Conservation (phyloP, 2,888 invertebrate species). For the Palloptera scutellata region DNA sequence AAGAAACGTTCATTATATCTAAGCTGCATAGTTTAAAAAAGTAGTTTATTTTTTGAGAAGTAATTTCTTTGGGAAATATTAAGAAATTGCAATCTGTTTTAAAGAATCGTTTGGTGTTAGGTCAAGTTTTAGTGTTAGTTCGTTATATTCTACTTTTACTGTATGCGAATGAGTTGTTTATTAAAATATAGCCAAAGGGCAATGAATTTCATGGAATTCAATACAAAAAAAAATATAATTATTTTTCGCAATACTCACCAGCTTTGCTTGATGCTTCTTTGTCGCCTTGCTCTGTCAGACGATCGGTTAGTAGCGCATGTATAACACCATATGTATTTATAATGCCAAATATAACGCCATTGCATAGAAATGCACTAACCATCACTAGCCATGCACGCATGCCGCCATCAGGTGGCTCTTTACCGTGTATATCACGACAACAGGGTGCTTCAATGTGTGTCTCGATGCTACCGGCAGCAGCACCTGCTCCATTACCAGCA, state of each 20-base stretch:
- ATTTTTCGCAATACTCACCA: slow-evolving; percentile 69
- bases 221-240: too few relatives aligned
- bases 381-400: slow-evolving; percentile 82
- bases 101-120: too few relatives aligned
- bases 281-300: slow-evolving; percentile 71
- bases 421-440: slow-evolving; percentile 55
- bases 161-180: too few relatives aligned
- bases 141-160: too few relatives aligned
- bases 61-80: too few relatives aligned
- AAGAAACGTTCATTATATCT: too few relatives aligned
- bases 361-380: slow-evolving; percentile 85
- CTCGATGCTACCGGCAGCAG: slow-evolving; percentile 29
- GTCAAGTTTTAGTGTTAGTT: too few relatives aligned
- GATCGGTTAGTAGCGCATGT: slow-evolving; percentile 73
- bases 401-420: slow-evolving; percentile 74
- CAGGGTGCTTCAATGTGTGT: slow-evolving; percentile 55
- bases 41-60: too few relatives aligned
- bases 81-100: too few relatives aligned
- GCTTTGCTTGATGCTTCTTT: slow-evolving; percentile 81
- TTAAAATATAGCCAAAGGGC: too few relatives aligned
- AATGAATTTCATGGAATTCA: too few relatives aligned
- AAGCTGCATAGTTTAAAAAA: too few relatives aligned
- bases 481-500: slow-evolving; percentile 24
- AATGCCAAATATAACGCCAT: slow-evolving; percentile 89
- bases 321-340: slow-evolving; percentile 90